Evolutionary conservation across 2,888 invertebrate species (phyloP), one percentile per base, ranked within the genome.

Genomic region (Catocala fraxini): DNA sequence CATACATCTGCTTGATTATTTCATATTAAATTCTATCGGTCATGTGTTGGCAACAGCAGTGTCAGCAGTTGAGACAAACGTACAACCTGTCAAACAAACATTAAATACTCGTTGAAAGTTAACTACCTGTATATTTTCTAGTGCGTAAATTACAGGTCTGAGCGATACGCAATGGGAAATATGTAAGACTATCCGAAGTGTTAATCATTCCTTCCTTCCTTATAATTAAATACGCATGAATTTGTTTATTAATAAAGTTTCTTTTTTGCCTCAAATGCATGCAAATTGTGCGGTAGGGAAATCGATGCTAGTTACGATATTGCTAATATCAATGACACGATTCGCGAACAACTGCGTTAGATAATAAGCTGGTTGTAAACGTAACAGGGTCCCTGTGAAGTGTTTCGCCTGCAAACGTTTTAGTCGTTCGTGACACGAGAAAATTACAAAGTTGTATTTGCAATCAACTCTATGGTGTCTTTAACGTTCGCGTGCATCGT

Each of bases 401-500:
- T 75, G 71, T 72, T 77, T 78, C 56, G 66, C 59, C 66, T 61
- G 70, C 77, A 79, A 73, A 71, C 73, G 70, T 77, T 71, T 68
- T 68, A 72, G 68, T 65, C 63, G 75, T 83, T 84, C 87, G 87
- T 89, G 87, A 85, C 83, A 83, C 72, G 82, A 83, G 85, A 82
- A 85, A 87, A 91, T 90, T 88, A 85, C 84, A 77, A 81, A 82
- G 84, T 85, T 85, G 87, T 83, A 87, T 80, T 87, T 71, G 84
- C 83, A 87, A 88, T 87, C 85, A 85, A 73, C 78, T 80, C 80
- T 76, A 91, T 89, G 89, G 88, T 88, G 88, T 89, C 85, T 87
- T 74, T 82, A 85, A 75, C 79, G 87, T 81, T 89, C 69, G 89
- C 89, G 89, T 90, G 90, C 88, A 89, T 90, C 85, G 87, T 83